A percentile compares a stretch with the other conserved stretches of the same genome.
Conservation (phyloP, 2,888 invertebrate species). For the Polyploca ridens region DNA sequence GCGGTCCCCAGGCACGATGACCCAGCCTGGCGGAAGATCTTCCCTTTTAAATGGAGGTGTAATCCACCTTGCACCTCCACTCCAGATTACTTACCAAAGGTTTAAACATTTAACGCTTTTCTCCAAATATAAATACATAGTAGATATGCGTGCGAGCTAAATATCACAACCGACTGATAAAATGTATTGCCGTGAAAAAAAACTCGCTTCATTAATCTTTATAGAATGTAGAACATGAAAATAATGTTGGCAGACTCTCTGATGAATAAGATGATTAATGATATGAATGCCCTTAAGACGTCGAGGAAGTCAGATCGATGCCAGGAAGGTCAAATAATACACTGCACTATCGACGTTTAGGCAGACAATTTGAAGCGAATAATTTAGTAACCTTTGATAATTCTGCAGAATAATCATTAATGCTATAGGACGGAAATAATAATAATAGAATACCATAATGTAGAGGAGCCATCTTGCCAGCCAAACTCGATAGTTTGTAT, state of each 20-base stretch:
- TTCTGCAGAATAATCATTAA: too few relatives aligned
- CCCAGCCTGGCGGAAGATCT: too few relatives aligned
- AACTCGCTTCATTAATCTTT: slow-evolving; percentile 10
- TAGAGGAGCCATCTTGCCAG: too few relatives aligned
- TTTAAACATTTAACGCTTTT: neutral
- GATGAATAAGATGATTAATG: slow-evolving; percentile 11
- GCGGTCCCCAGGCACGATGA: too few relatives aligned
- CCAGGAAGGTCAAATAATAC: slow-evolving; percentile 6
- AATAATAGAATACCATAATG: too few relatives aligned
- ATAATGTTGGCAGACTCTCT: slow-evolving; percentile 24
- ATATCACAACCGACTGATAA: neutral
- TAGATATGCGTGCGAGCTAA: too few relatives aligned
- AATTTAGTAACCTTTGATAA: too few relatives aligned
- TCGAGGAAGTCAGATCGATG: slow-evolving; percentile 6
- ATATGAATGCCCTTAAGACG: slow-evolving; percentile 12
- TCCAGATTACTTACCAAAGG: too few relatives aligned
- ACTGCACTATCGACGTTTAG: neutral
- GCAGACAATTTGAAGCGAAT: neutral
- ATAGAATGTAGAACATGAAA: slow-evolving; percentile 35
- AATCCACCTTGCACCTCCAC: too few relatives aligned
- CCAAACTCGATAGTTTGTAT: too few relatives aligned
- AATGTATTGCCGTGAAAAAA: neutral
- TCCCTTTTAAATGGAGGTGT: too few relatives aligned
- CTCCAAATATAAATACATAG: neutral
- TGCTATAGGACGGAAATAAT: too few relatives aligned